Base-by-base conservation (phyloP, 2,797 vertebrate genomes). In the Masticophis lateralis region DNA sequence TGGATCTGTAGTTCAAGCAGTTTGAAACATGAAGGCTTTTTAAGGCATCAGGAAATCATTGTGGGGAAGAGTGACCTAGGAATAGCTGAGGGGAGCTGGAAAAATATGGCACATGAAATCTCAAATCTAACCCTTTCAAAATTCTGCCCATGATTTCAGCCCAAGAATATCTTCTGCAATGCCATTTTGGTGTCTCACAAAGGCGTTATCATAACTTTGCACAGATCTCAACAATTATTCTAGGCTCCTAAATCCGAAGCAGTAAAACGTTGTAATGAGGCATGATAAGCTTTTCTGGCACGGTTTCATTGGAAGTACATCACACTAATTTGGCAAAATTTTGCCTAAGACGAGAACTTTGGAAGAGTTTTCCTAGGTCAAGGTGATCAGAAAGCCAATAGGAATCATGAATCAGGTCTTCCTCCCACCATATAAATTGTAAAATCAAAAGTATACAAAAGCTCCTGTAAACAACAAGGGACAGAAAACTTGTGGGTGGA, bases 311-410 rank as follows among this genome's bases (percentile, higher is more conserved):
- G 69, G 47, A 12, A 0, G 0, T 28, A 86, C 5, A 94, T 95
- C 79, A 43, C 51, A 93, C 92, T 95, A 94, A 94, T 91, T 61
- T 89, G 12, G 74, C 87, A 94, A 95, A 94, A 92, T 91, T 89
- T 91, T 63, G 47, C 86, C 90, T 91, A 89, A 88, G 47, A 59
- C 0, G 63, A 60, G 96, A 96, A 95, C 53, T 91, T 92, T 88
- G 12, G 32, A 88, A 93, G 94, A 47, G 27, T 28, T 66, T 88
- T 69, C 60, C 61, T 88, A 12, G 86, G 53, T n/a, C 63, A 92
- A 51, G 57, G 89, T 90, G 11, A 89, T 89, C 53, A 56, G 18
- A 63, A 74, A 28, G 20, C 53, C 51, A 69, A 32, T 55, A 28
- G 66, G 11, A 90, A 32, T 94, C 88, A 25, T 53, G 32, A 94